Evolutionary conservation across 35 echinoderm and acorn worm genomes (phyloP).

Genomic region (Amphiura filiformis): DNA sequence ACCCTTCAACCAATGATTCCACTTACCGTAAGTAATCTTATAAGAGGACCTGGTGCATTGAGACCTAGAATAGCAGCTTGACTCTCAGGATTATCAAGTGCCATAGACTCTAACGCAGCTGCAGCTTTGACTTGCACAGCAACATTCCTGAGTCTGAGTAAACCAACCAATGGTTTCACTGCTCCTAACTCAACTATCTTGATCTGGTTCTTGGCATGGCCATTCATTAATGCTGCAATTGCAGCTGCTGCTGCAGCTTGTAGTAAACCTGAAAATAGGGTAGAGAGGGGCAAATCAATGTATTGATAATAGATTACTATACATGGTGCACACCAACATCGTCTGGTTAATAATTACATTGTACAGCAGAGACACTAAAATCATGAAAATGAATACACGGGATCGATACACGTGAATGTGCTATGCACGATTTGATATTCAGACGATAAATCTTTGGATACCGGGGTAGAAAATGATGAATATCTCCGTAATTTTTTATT

Average conservation of each 20-base stretch:
- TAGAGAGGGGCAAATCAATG: too few species aligned
- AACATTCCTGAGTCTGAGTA: slow-evolving; percentile 86
- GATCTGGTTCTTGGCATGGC: slow-evolving; percentile 84
- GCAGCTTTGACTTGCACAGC: slow-evolving; percentile 93
- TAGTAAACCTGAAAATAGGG: slow-evolving; percentile 53
- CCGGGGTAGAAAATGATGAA: too few species aligned
- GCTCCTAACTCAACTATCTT: slow-evolving; percentile 51
- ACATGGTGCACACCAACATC: too few species aligned
- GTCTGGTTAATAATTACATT: too few species aligned
- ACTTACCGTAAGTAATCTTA: slow-evolving; percentile 84
- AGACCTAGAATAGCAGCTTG: slow-evolving; percentile 79
- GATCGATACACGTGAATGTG: too few species aligned
- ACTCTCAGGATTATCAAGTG: slow-evolving; percentile 74
- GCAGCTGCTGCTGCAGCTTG: slow-evolving; percentile 84
- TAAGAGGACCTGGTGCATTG: slow-evolving; percentile 73
- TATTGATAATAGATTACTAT: too few species aligned
- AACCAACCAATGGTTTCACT: slow-evolving; percentile 78
- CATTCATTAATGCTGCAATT: slow-evolving; percentile 70
- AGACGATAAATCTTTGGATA: too few species aligned
- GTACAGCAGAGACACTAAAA: too few species aligned
- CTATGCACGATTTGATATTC: too few species aligned
- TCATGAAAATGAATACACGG: too few species aligned
- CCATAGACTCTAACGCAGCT: slow-evolving; percentile 87
- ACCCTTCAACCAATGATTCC: too few species aligned
- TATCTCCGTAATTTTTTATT: too few species aligned